Conservation (phyloP, 2,113 vertebrate species). For the Hippocampus zosterae region DNA sequence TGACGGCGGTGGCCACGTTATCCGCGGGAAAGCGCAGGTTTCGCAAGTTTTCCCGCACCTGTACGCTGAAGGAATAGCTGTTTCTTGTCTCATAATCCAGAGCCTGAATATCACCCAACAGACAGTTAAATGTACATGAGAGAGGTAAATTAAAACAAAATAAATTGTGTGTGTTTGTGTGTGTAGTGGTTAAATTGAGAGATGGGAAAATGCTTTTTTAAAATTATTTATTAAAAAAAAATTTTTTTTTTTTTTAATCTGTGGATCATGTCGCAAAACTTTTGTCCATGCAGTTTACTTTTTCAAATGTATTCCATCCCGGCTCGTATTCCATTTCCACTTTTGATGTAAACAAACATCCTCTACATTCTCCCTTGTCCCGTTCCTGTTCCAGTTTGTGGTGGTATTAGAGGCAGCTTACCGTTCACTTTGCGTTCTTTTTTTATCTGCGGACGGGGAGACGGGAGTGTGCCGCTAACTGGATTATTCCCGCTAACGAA, state of each 20-base stretch:
- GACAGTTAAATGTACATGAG: too few species aligned
- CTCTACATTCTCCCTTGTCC: neutral
- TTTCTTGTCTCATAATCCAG: slow-evolving; percentile 80
- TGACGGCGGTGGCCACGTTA: slow-evolving; percentile 15
- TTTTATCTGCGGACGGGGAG: slow-evolving; percentile 53
- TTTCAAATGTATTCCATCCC: neutral
- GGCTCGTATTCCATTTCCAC: slow-evolving; percentile 5
- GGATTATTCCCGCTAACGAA: slow-evolving; percentile 55
- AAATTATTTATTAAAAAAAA: too few species aligned
- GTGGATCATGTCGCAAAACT: neutral
- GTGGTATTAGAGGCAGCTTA: slow-evolving; percentile 18
- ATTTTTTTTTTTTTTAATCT: too few species aligned
- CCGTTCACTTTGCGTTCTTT: neutral
- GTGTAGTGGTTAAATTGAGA: too few species aligned
- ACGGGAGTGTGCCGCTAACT: slow-evolving; percentile 43
- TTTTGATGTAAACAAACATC: slow-evolving; percentile 20
- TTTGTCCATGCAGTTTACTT: too few species aligned
- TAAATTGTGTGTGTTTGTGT: too few species aligned
- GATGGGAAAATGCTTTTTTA: too few species aligned
- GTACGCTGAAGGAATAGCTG: slow-evolving; percentile 48
- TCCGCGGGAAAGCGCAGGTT: slow-evolving; percentile 43
- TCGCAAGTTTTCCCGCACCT: slow-evolving; percentile 47
- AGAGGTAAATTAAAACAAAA: too few species aligned
- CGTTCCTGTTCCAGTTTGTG: neutral
- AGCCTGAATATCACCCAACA: slow-evolving; percentile 60